Evolutionary conservation across 2,888 invertebrate genomes (phyloP), one percentile per base, ranked within the genome.

Genomic region (Thysanoteuthis rhombus): DNA sequence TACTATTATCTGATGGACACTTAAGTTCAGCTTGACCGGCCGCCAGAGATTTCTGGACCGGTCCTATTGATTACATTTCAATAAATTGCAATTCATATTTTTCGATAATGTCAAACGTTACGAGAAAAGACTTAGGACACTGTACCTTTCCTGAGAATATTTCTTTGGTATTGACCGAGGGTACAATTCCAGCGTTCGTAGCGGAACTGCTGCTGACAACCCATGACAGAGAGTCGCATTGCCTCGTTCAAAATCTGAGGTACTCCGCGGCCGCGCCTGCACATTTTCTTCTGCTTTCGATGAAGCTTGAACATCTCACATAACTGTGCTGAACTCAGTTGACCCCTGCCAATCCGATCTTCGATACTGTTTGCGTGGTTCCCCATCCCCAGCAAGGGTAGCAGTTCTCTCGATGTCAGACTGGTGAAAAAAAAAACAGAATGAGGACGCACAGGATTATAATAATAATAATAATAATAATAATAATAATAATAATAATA

Each of bases 141-240:
- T n/a, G 32, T 58, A 99, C 99, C 99, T 98, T 98, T 98, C 97
- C 99, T 98, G 94, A 99, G 98, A 96, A 99, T 99, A 97, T 99
- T 99, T 95, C 99, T 99, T 97, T 99, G 99, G 94, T 99, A 98
- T 97, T 99, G 98, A 97, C 99, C 99, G 94, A 99, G 98, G 94
- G 98, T 97, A 97, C 99, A 99, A 97, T 99, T 99, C 99, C 99
- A 99, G 96, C 99, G 97, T 95, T 99, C 98, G 97, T 98, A 98
- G 96, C 98, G 98, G 97, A 99, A 99, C 97, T 99, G 99, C 97
- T 98, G 98, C 97, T 99, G 99, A 97, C 99, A 99, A 97, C 99
- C 99, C 94, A 98, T 97, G 94, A 99, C 98, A n/a, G 99, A 99
- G 97, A 98, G 98, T 97, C 98, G 98, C 96, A 99, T 98, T 52